phyloP scores from a whole-genome alignment of 2,797 vertebrate genomes.

The Coccyzus lansbergi region DNA sequence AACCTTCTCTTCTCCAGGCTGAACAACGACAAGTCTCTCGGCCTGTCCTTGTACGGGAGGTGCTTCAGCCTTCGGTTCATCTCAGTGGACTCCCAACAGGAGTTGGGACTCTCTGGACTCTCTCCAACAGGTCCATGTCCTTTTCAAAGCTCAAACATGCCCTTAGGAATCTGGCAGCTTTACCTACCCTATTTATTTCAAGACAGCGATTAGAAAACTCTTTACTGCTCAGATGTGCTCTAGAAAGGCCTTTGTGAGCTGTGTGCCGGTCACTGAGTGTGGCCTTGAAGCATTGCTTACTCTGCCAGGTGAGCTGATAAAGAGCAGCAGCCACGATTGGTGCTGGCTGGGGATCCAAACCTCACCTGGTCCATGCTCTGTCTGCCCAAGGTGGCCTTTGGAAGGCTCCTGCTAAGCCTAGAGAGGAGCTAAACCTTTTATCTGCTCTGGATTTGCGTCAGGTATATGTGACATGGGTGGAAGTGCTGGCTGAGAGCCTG shows the following conservation, averaged over 20 bases:
- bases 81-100: too few species aligned
- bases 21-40: too few species aligned
- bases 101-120: too few species aligned
- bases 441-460: neutral
- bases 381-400: neutral
- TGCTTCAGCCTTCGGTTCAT: too few species aligned
- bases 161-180: neutral
- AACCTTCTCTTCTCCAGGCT: too few species aligned
- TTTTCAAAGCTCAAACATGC: neutral
- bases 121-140: too few species aligned
- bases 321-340: accelerated
- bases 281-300: neutral
- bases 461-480: accelerated
- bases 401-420: neutral
- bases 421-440: neutral
- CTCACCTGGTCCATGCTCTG: neutral
- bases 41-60: too few species aligned
- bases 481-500: neutral
- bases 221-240: neutral
- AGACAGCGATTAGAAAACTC: neutral
- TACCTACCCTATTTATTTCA: neutral
- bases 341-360: neutral
- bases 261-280: neutral
- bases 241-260: neutral
- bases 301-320: neutral